phyloP scores from a whole-genome alignment of 2,888 invertebrate species.

The Tenthredo distinguenda region DNA sequence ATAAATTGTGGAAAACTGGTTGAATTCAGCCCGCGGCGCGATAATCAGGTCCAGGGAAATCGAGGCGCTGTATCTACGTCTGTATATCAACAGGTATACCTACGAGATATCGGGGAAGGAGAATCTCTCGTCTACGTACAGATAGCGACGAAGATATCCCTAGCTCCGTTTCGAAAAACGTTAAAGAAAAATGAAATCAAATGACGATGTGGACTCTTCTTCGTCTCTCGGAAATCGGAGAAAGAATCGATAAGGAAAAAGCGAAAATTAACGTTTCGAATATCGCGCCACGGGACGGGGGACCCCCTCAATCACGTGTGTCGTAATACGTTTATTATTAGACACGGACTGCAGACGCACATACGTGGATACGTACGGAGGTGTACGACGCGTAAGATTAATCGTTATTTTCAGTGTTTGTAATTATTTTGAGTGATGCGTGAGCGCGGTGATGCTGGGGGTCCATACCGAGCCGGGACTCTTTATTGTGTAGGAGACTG shows the following conservation, averaged over 20 bases:
- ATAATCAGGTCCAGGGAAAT: neutral
- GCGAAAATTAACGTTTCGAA: constrained; percentile 72
- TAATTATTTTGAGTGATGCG: constrained; percentile 71
- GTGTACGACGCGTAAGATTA: constrained; percentile 65
- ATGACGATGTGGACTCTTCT: too few species aligned
- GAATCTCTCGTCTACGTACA: too few species aligned
- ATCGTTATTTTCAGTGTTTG: constrained; percentile 69
- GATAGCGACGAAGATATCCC: too few species aligned
- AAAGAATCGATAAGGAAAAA: neutral
- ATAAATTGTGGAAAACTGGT: neutral
- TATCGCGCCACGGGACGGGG: constrained; percentile 67
- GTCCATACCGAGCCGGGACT: constrained; percentile 49
- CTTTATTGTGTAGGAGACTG: constrained; percentile 52
- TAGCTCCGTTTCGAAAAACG: too few species aligned
- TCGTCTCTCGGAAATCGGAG: too few species aligned
- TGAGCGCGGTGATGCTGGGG: constrained; percentile 54
- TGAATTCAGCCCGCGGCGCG: neutral
- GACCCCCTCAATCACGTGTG: constrained; percentile 58
- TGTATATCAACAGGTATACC: too few species aligned
- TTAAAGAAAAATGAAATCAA: too few species aligned
- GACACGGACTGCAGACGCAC: constrained; percentile 39
- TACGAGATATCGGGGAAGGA: too few species aligned
- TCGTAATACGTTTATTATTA: constrained; percentile 71
- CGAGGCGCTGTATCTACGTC: neutral
- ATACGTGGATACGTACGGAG: neutral